These are phyloP conservation scores for Protobothrops flavoviridis DNA, from an alignment of 2,113 vertebrate species.

Conservation along the genomic window DNA sequence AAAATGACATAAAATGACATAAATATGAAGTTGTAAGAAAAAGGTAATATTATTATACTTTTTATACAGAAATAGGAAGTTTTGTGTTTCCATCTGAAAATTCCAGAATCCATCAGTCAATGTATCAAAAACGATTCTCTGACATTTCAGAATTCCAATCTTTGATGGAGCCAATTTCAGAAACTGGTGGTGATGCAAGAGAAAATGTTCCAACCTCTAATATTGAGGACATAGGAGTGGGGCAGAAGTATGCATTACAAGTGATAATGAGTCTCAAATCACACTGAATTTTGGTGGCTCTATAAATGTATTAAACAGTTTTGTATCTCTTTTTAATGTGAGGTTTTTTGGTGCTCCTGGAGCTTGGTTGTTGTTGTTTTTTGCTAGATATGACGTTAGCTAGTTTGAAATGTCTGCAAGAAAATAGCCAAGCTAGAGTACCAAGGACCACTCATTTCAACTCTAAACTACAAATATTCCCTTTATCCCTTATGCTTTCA, in stretches of 20 bases:
- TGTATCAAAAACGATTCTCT: neutral
- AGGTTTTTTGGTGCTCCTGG: neutral
- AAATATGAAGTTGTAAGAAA: neutral
- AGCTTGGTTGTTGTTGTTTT: too few relatives aligned
- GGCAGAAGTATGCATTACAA: neutral
- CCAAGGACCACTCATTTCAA: neutral
- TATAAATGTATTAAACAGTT: neutral
- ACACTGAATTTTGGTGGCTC: neutral
- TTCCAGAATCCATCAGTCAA: neutral
- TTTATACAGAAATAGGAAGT: neutral
- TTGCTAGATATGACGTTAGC: too few relatives aligned
- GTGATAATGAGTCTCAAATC: neutral
- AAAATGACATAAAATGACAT: neutral
- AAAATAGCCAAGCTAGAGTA: neutral
- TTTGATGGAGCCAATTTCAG: neutral
- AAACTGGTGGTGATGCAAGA: neutral
- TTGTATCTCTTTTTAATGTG: neutral
- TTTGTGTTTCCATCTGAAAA: neutral
- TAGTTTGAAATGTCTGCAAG: neutral
- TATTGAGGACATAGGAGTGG: neutral
- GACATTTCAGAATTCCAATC: neutral
- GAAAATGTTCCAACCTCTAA: neutral
- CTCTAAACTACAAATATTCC: neutral
- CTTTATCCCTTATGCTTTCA: neutral
- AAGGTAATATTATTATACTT: neutral